These are phyloP conservation scores for Andrena hattorfiana DNA, from an alignment of 2,888 invertebrate species.

Conservation along the genomic window DNA sequence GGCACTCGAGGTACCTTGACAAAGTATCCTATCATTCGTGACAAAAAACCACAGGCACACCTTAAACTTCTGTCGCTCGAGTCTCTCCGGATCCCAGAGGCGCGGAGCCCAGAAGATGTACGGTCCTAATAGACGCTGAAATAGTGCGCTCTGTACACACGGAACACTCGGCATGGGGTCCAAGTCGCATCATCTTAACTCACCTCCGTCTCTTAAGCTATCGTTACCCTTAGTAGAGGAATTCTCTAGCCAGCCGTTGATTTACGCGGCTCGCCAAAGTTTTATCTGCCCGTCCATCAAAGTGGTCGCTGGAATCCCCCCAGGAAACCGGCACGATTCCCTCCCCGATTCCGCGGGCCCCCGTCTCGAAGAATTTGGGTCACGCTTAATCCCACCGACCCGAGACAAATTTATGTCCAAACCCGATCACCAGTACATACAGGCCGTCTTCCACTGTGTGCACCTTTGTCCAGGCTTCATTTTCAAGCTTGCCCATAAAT, in stretches of 20 bases:
- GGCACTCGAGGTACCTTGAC: too few species aligned
- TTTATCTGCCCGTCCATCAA: slow-evolving; percentile 79
- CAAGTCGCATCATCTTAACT: slow-evolving; percentile 39
- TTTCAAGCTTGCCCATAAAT: slow-evolving; percentile 41
- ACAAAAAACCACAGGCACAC: too few species aligned
- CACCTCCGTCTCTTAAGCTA: slow-evolving; percentile 20
- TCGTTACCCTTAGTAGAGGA: slow-evolving; percentile 42
- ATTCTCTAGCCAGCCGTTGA: slow-evolving; percentile 72
- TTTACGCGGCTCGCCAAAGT: slow-evolving; percentile 78
- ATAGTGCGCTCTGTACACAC: not conserved
- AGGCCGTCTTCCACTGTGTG: not conserved
- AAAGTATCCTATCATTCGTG: too few species aligned
- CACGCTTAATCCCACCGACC: slow-evolving; percentile 57
- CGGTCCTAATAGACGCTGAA: slow-evolving; percentile 1
- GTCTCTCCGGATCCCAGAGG: too few species aligned
- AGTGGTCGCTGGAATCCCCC: slow-evolving; percentile 49
- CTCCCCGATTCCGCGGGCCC: slow-evolving; percentile 45
- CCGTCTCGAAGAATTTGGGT: slow-evolving; percentile 45
- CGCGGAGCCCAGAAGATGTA: slow-evolving; percentile 56
- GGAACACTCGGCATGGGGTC: not conserved
- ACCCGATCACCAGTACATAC: not conserved
- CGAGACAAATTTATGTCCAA: slow-evolving; percentile 58
- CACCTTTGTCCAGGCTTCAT: slow-evolving; percentile 26
- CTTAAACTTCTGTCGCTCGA: too few species aligned
- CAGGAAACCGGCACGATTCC: slow-evolving; percentile 42